Evolutionary conservation across 2,113 vertebrate genomes (phyloP).

Genomic region (Sylvicapra grimmia): DNA sequence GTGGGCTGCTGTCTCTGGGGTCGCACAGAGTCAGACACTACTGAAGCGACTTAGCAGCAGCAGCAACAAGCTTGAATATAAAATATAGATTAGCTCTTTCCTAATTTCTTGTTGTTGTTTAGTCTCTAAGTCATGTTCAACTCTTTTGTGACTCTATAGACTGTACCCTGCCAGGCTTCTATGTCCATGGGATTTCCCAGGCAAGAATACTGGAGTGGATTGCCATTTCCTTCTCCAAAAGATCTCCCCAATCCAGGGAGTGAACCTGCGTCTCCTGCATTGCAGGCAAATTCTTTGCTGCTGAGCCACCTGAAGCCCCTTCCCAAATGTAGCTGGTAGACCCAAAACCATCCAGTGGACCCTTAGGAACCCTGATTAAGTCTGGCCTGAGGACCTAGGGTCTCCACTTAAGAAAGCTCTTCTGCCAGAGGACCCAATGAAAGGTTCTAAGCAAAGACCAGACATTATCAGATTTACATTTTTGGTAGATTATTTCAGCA

Average conservation of each 20-base stretch:
- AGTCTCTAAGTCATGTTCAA: neutral
- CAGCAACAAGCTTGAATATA: neutral
- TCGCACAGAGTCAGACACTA: fast-evolving
- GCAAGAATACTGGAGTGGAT: neutral
- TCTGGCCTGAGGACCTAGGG: neutral
- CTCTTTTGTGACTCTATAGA: neutral
- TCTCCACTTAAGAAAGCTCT: neutral
- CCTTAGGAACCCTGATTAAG: neutral
- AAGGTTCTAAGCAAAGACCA: neutral
- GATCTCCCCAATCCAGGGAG: neutral
- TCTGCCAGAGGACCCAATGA: neutral
- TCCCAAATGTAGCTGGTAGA: neutral
- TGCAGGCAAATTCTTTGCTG: neutral
- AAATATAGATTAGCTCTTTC: neutral
- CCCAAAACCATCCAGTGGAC: neutral
- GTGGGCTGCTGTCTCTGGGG: too few relatives aligned
- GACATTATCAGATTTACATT: neutral
- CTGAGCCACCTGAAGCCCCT: neutral
- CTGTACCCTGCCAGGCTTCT: neutral
- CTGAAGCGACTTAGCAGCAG: too few relatives aligned
- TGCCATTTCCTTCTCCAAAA: neutral
- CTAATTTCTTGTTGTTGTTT: neutral
- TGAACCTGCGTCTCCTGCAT: neutral
- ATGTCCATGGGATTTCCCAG: neutral
- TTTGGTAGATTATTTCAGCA: neutral